These are phyloP conservation scores for Anisognathus igniventris DNA, from an alignment of 2,797 vertebrate genomes.

Conservation along the genomic window DNA sequence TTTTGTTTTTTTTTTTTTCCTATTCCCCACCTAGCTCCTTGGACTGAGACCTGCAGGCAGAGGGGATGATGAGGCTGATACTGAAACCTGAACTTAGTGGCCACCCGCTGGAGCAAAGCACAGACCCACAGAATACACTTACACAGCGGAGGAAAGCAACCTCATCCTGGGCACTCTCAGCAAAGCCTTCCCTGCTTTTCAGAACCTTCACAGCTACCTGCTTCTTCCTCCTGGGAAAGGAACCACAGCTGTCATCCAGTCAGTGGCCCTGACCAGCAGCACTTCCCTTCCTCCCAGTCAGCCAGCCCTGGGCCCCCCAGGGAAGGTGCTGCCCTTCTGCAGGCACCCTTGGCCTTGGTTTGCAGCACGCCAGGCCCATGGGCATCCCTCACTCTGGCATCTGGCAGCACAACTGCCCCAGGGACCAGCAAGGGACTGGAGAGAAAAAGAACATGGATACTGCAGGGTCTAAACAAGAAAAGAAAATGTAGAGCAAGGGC, in stretches of 20 bases:
- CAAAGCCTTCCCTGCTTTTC: constrained; percentile 79
- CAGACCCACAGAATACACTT: background rate
- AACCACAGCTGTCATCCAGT: background rate
- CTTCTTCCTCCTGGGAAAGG: constrained; percentile 62
- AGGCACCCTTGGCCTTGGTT: background rate
- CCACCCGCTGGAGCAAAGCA: background rate
- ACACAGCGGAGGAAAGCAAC: constrained; percentile 80
- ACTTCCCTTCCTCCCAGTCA: background rate
- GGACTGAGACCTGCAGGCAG: background rate
- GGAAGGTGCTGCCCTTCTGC: background rate
- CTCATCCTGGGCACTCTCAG: constrained; percentile 82
- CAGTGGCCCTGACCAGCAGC: background rate
- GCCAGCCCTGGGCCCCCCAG: background rate
- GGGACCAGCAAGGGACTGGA: background rate
- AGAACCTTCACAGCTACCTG: constrained; percentile 84
- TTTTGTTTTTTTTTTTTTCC: fast-evolving
- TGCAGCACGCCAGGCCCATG: fast-evolving
- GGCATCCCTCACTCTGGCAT: background rate
- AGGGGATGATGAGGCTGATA: background rate
- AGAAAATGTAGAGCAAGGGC: background rate
- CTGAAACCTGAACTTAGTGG: background rate
- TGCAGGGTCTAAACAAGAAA: background rate
- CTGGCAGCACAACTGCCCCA: background rate
- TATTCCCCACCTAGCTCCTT: background rate
- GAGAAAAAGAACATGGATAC: background rate